These are phyloP conservation scores for Anas capensis DNA, from an alignment of 2,797 vertebrate genomes.

Conservation along the genomic window DNA sequence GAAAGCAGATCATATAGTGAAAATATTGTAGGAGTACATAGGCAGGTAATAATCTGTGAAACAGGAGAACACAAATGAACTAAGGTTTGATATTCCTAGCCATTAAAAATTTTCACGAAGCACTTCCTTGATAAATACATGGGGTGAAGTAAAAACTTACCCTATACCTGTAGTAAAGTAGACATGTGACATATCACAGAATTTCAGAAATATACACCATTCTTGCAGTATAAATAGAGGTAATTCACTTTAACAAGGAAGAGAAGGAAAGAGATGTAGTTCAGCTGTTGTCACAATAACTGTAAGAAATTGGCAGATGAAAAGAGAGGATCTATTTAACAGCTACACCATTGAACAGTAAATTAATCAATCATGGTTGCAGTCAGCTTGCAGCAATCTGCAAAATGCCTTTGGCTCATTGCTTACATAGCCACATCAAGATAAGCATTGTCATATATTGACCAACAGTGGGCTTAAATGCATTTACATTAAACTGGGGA, in stretches of 20 bases:
- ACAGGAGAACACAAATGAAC: background rate
- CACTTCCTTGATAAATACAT: background rate
- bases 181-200: background rate
- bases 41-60: background rate
- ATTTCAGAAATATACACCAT: background rate
- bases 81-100: background rate
- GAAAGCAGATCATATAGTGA: background rate
- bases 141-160: background rate
- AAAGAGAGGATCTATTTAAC: background rate
- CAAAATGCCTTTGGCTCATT: background rate
- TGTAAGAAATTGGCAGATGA: slow-evolving; percentile 1
- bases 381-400: background rate
- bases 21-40: background rate
- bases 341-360: background rate
- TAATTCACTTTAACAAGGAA: background rate
- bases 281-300: background rate
- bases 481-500: background rate
- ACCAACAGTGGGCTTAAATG: background rate
- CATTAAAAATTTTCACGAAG: background rate
- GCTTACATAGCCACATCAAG: background rate
- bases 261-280: background rate
- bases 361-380: background rate
- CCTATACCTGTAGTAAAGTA: background rate
- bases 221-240: background rate
- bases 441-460: background rate